Conservation (phyloP, 2,888 invertebrate genomes). For the Eueremaeus valkanovi region DNA sequence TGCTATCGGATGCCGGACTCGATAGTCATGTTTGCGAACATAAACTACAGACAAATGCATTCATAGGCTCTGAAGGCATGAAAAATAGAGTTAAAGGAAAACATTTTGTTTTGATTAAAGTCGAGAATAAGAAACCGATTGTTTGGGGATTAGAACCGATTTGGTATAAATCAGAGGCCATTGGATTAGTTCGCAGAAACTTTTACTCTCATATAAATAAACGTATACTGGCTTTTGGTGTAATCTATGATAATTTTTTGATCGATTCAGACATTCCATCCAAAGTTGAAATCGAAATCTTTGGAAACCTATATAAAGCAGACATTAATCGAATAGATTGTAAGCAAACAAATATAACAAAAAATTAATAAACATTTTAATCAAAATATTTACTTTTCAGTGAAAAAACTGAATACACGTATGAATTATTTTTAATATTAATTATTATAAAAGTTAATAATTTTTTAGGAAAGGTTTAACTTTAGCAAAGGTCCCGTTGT, state of each 20-base stretch:
- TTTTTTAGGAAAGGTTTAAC: too few relatives aligned
- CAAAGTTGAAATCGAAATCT: not conserved
- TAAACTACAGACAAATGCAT: not conserved
- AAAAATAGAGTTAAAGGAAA: not conserved
- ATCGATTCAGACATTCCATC: not conserved
- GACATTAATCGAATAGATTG: not conserved
- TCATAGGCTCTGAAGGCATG: constrained; percentile 6
- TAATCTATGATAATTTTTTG: not conserved
- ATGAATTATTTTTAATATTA: too few relatives aligned
- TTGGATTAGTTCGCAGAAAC: not conserved
- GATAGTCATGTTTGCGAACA: not conserved
- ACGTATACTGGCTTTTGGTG: constrained; percentile 3
- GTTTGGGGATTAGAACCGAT: constrained; percentile 21
- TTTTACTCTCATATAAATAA: not conserved
- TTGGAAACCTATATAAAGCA: not conserved
- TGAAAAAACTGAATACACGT: too few relatives aligned
- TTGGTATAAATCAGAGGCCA: not conserved
- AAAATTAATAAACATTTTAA: too few relatives aligned
- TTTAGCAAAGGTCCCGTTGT: constrained; percentile 50
- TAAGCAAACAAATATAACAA: not conserved
- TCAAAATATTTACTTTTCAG: too few relatives aligned
- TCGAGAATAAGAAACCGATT: not conserved
- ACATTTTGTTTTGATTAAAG: constrained; percentile 10
- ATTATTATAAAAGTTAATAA: too few relatives aligned
- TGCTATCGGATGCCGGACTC: constrained; percentile 2